A percentile compares a stretch with the other conserved stretches of the same genome.
Conservation (phyloP, 2,797 vertebrate genomes). For the Mormyrus proboscirostris region DNA sequence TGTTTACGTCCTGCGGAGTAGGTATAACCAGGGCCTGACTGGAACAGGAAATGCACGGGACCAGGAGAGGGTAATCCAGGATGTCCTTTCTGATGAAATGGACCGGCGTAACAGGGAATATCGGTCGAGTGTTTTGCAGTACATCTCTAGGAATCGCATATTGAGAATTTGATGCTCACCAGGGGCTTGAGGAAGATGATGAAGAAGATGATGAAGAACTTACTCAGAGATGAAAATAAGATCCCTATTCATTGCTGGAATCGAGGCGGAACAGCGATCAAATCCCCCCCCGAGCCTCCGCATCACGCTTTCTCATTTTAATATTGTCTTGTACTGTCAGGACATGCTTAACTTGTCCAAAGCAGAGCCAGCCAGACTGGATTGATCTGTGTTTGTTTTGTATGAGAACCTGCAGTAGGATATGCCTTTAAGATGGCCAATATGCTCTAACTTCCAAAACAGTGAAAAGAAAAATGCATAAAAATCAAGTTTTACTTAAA, state of each 20-base stretch:
- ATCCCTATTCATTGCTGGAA: background rate
- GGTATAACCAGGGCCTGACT: background rate
- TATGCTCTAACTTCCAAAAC: background rate
- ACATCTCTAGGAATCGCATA: background rate
- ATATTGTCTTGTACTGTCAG: background rate
- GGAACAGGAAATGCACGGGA: background rate
- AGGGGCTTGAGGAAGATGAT: background rate
- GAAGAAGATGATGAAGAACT: background rate
- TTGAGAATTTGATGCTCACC: background rate
- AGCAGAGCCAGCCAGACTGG: background rate
- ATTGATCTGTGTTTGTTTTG: background rate
- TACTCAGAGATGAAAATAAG: background rate
- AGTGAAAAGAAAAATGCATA: background rate
- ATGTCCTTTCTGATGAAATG: background rate
- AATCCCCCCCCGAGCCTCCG: background rate
- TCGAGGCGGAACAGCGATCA: background rate
- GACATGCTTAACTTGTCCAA: background rate
- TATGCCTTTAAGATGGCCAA: background rate
- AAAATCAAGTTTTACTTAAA: background rate
- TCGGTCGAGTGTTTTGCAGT: background rate
- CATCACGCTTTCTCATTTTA: background rate
- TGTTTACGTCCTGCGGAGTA: background rate
- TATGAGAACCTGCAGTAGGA: background rate
- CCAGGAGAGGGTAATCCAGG: background rate
- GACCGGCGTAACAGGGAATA: background rate